These are phyloP conservation scores for Stigmatopora argus DNA, from an alignment of 2,113 vertebrate genomes.

Conservation along the genomic window DNA sequence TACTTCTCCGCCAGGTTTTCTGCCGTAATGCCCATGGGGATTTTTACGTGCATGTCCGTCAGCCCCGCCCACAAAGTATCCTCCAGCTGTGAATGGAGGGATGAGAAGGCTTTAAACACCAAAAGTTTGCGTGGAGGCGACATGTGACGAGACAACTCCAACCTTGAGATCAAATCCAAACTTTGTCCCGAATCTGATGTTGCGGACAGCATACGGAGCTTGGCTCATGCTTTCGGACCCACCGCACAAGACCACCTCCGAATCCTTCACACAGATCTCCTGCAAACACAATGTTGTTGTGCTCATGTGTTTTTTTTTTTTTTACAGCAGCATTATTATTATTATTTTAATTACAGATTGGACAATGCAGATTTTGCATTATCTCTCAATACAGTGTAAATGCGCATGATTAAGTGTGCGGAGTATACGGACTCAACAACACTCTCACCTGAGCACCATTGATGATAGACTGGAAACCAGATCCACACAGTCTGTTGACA, in stretches of 20 bases:
- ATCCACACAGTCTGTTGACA: constrained; percentile 91
- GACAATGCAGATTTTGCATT: neutral
- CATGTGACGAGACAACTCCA: neutral
- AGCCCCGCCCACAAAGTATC: constrained; percentile 85
- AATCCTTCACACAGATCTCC: constrained; percentile 88
- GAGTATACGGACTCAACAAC: neutral
- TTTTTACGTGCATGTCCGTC: constrained; percentile 81
- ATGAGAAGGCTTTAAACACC: neutral
- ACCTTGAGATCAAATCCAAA: constrained; percentile 88
- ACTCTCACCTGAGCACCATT: constrained; percentile 83
- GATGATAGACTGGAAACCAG: constrained; percentile 91
- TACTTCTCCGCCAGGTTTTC: constrained; percentile 92
- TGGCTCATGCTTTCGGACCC: constrained; percentile 96
- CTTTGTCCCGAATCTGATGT: constrained; percentile 86
- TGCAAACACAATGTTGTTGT: constrained; percentile 47
- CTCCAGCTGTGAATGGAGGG: constrained; percentile 74
- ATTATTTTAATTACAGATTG: neutral
- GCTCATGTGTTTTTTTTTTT: neutral
- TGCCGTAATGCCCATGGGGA: constrained; percentile 87
- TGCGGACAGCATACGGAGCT: constrained; percentile 80
- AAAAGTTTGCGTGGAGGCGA: neutral
- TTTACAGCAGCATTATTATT: no score
- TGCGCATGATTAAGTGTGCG: neutral
- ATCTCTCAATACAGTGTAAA: neutral
- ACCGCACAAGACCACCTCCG: constrained; percentile 88